These are phyloP conservation scores for Pleuronectes platessa DNA, from an alignment of 2,113 vertebrate species.

Conservation along the genomic window DNA sequence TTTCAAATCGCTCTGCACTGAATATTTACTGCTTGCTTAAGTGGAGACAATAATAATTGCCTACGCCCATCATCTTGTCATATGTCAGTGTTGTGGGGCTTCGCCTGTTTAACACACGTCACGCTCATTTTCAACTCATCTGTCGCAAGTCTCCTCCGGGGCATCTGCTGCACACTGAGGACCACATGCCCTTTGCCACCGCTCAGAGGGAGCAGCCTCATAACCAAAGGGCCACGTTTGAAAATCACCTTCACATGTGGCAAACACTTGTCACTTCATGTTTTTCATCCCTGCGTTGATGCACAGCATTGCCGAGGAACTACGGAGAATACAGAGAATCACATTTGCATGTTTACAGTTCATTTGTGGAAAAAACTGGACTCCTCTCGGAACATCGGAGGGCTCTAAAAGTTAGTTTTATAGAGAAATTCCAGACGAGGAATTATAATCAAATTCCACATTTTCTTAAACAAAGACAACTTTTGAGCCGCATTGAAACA, in stretches of 20 bases:
- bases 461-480: not conserved
- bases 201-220: slow-evolving; percentile 46
- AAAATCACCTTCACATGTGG: slow-evolving; percentile 45
- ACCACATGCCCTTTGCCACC: slow-evolving; percentile 65
- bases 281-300: slow-evolving; percentile 35
- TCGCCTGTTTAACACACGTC: slow-evolving; percentile 78
- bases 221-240: slow-evolving; percentile 6
- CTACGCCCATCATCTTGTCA: slow-evolving; percentile 75
- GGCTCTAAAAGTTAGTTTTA: not conserved
- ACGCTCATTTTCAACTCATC: slow-evolving; percentile 77
- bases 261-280: slow-evolving; percentile 49
- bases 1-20: slow-evolving; percentile 56
- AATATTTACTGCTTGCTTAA: slow-evolving; percentile 71
- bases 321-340: slow-evolving; percentile 15
- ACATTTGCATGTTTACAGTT: slow-evolving; percentile 16
- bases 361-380: not conserved
- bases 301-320: slow-evolving; percentile 19
- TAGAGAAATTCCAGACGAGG: not conserved
- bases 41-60: slow-evolving; percentile 68
- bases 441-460: not conserved
- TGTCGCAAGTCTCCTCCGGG: slow-evolving; percentile 60
- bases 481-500: not conserved
- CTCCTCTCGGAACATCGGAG: slow-evolving; percentile 9
- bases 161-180: slow-evolving; percentile 59
- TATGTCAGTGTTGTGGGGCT: slow-evolving; percentile 65